Evolutionary conservation across 2,797 vertebrate species (phyloP).

Genomic region (Acipenser transmontanus): DNA sequence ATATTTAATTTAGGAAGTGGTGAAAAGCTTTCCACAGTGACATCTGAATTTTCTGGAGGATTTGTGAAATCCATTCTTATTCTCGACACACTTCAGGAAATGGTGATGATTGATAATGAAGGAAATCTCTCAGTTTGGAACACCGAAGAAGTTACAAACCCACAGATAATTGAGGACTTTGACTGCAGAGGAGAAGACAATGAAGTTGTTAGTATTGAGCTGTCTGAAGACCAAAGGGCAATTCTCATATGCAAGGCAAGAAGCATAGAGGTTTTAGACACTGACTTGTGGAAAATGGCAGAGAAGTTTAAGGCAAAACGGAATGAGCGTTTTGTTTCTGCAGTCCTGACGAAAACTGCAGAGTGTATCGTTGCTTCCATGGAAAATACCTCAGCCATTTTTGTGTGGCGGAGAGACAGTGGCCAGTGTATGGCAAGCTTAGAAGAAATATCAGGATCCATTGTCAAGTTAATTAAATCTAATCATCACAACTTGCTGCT

Average conservation of each 20-base stretch:
- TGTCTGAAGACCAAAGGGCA: slow-evolving; percentile 94
- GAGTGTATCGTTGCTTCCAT: slow-evolving; percentile 97
- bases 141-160: slow-evolving; percentile 86
- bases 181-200: slow-evolving; percentile 90
- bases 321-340: slow-evolving; percentile 86
- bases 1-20: slow-evolving; percentile 93
- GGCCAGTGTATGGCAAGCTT: slow-evolving; percentile 97
- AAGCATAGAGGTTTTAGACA: slow-evolving; percentile 92
- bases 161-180: slow-evolving; percentile 90
- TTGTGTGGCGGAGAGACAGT: slow-evolving; percentile 95
- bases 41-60: slow-evolving; percentile 92
- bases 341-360: slow-evolving; percentile 89
- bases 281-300: slow-evolving; percentile 88
- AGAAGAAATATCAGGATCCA: slow-evolving; percentile 94
- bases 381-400: slow-evolving; percentile 96
- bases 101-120: slow-evolving; percentile 97
- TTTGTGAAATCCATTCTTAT: slow-evolving; percentile 95
- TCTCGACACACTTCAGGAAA: slow-evolving; percentile 86
- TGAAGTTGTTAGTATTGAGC: slow-evolving; percentile 88
- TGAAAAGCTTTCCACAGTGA: slow-evolving; percentile 89
- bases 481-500: slow-evolving; percentile 92
- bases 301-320: slow-evolving; percentile 97
- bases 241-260: slow-evolving; percentile 94
- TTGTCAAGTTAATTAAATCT: slow-evolving; percentile 93
- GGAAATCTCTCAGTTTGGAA: slow-evolving; percentile 96